Evolutionary conservation across 2,113 vertebrate species (phyloP), one percentile per base, ranked within the genome.

Genomic region (Passer montanus): DNA sequence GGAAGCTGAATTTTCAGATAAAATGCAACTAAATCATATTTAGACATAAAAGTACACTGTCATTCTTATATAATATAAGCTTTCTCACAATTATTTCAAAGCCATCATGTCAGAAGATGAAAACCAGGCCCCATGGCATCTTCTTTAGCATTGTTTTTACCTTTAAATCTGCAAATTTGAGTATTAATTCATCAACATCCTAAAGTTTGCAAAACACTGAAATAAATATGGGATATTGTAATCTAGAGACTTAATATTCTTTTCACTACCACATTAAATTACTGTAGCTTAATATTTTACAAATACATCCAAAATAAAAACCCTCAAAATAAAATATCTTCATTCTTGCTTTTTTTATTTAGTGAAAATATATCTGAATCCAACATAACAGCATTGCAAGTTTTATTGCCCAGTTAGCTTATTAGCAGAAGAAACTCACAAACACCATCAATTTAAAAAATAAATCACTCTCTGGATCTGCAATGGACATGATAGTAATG

Each of bases 401-500:
- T 27, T 52, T 80, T 77, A 81, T 6, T 47, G 27, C 23, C 7
- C 4, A 10, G 7, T n/a, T 59, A 13, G 24, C n/a, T 80, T 44
- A 62, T 37, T 44, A 53, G 19, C 2, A 9, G 55, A 83, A 72
- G 22, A 93, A 77, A 52, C 7, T 13, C 10, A 83, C 5, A 15
- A 70, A 87, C 26, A 53, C 3, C 7, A 52, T 11, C 16, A 8
- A 35, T 20, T 10, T 24, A 10, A 84, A 80, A 76, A 86, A 73
- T 6, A 66, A 67, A 62, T 7, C 55, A 89, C 12, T 37, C n/a
- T 67, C 56, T 52, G 22, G 22, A 77, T 27, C 19, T 66, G 28
- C 16, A 60, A 5, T 13, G n/a, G n/a, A 67, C 2, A 2, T 15
- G 2, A 47, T 0, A 44, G 12, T 13, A 72, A 62, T 10, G 4